phyloP scores from a whole-genome alignment of 2,888 invertebrate genomes.

The Thysanoteuthis rhombus region DNA sequence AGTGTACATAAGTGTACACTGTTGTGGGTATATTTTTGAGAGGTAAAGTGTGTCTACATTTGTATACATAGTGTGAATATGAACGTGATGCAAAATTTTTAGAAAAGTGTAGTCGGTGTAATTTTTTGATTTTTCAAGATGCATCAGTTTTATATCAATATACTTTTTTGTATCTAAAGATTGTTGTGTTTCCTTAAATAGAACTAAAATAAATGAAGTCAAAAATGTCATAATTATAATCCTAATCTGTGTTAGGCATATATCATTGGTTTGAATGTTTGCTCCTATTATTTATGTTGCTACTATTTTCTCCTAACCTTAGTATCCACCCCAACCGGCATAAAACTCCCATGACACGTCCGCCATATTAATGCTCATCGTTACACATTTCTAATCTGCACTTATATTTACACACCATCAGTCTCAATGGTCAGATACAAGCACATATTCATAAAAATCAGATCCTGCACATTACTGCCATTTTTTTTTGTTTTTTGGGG shows the following conservation, averaged over 20 bases:
- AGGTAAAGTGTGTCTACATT: too few species aligned
- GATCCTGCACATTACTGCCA: not conserved
- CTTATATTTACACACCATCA: constrained; percentile 12
- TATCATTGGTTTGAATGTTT: not conserved
- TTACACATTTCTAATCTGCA: not conserved
- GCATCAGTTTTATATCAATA: too few species aligned
- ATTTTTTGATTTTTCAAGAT: too few species aligned
- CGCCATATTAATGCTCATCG: not conserved
- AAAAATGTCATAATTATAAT: not conserved
- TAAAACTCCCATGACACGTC: not conserved
- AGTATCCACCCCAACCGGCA: not conserved
- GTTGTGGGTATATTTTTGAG: too few species aligned
- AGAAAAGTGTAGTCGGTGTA: too few species aligned
- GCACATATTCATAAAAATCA: not conserved
- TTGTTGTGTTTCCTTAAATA: not conserved
- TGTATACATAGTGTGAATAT: too few species aligned
- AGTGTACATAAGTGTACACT: too few species aligned
- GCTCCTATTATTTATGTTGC: not conserved
- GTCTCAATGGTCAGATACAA: not conserved
- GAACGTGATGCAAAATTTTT: too few species aligned
- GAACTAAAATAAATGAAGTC: not conserved
- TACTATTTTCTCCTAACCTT: not conserved
- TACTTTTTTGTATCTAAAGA: not conserved
- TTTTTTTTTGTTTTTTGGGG: not conserved
- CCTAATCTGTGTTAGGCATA: not conserved